Evolutionary conservation across 2,797 vertebrate genomes (phyloP).

Genomic region (Phyllotis vaccarum): DNA sequence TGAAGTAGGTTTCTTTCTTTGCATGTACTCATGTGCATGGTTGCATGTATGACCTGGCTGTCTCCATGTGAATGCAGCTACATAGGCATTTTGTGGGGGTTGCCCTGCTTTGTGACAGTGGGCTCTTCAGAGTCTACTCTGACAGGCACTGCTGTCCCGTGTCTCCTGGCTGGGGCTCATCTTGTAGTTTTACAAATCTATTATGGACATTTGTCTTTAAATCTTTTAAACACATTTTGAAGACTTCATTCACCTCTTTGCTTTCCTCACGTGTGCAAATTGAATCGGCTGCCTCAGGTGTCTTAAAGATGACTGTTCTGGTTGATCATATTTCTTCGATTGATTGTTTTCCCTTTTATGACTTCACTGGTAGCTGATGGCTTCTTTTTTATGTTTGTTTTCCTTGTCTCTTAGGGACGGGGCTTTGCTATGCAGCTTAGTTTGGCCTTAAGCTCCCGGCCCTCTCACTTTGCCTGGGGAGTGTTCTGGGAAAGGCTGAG

Average conservation of each 20-base stretch:
- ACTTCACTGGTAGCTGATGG: background rate
- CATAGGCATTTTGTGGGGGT: background rate
- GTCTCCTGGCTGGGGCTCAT: background rate
- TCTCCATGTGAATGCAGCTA: background rate
- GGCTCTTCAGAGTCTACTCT: background rate
- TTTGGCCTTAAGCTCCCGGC: background rate
- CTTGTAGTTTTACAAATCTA: background rate
- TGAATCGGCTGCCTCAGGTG: background rate
- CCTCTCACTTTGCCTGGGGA: no score
- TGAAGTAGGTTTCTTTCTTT: background rate
- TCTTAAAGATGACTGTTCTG: background rate
- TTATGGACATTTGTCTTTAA: background rate
- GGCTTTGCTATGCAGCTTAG: no score
- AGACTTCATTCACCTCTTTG: background rate
- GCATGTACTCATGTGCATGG: rapidly evolving
- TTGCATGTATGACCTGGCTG: background rate
- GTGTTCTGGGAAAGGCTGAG: no score
- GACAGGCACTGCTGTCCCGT: background rate
- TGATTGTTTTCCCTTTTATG: background rate
- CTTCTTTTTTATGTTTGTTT: background rate
- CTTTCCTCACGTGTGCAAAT: background rate
- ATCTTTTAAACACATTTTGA: background rate
- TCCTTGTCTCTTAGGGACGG: background rate
- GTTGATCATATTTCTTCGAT: background rate
- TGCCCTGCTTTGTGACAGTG: background rate